These are phyloP conservation scores for Emydura subglobosa DNA, from an alignment of 2,113 vertebrate genomes.

Conservation along the genomic window DNA sequence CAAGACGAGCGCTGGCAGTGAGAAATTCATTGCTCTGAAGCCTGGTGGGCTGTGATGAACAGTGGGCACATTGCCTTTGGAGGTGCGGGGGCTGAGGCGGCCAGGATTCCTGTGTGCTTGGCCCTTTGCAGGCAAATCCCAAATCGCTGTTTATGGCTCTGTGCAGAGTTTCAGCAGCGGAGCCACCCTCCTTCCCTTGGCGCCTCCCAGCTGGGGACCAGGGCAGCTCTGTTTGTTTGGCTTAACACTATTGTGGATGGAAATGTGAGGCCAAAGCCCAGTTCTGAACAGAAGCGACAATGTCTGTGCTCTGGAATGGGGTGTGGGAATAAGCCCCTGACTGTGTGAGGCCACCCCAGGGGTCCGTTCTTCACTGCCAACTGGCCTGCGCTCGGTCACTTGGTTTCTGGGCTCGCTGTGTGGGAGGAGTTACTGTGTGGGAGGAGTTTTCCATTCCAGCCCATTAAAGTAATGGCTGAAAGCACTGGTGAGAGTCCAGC, in stretches of 20 bases:
- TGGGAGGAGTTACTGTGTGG: neutral
- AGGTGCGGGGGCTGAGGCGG: no score
- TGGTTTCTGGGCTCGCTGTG: neutral
- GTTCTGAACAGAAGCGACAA: neutral
- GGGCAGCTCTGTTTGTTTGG: rapidly evolving
- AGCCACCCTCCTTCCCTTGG: neutral
- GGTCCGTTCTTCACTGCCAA: neutral
- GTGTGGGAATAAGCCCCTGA: neutral
- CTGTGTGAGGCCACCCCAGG: rapidly evolving
- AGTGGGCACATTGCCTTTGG: no score
- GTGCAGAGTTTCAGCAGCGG: neutral
- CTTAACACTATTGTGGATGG: neutral
- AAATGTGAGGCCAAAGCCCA: neutral
- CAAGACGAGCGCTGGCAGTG: neutral
- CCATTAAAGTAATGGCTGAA: neutral
- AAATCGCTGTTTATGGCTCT: neutral
- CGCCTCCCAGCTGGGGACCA: neutral
- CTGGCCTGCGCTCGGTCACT: neutral
- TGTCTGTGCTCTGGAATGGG: neutral
- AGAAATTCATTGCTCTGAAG: neutral
- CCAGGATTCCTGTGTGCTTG: neutral
- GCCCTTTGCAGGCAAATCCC: neutral
- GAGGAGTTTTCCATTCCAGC: neutral
- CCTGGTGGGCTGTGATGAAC: neutral
- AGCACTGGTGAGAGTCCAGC: neutral